These are phyloP conservation scores for Horisme vitalbata DNA, from an alignment of 2,888 invertebrate species.

Conservation along the genomic window DNA sequence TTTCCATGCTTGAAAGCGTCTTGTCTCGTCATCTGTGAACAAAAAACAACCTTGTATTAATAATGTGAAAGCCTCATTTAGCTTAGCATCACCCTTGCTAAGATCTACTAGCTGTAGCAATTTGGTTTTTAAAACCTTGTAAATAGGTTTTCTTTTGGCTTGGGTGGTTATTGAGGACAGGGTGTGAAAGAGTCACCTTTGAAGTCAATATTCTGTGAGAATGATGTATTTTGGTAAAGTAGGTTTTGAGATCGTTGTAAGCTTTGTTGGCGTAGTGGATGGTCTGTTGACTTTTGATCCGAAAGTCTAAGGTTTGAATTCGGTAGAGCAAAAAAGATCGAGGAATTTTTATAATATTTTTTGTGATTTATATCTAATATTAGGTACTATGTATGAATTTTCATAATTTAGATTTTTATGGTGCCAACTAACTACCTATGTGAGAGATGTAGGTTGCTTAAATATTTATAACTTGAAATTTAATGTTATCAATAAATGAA, in stretches of 20 bases:
- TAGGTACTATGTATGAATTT: too few species aligned
- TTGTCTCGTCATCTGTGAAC: constrained; percentile 51
- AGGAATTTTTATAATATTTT: too few species aligned
- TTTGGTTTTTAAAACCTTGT: not conserved
- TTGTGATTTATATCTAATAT: too few species aligned
- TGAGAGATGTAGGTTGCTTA: too few species aligned
- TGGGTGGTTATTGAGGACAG: constrained; percentile 17
- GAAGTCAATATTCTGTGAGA: constrained; percentile 28
- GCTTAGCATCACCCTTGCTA: not conserved
- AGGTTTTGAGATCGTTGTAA: not conserved
- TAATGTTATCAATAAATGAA: too few species aligned
- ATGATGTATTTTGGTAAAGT: constrained; percentile 2
- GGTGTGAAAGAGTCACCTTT: constrained; percentile 31
- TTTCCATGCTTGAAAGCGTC: constrained; percentile 55
- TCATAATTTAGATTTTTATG: too few species aligned
- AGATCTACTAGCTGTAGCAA: too few species aligned
- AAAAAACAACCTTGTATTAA: constrained; percentile 46
- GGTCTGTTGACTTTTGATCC: not conserved
- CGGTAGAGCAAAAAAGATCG: too few species aligned
- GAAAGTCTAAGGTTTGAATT: too few species aligned
- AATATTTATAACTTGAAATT: too few species aligned
- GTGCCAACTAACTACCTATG: too few species aligned
- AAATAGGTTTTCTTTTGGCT: constrained; percentile 7
- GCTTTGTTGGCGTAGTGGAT: not conserved
- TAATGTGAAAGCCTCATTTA: constrained; percentile 15